A percentile compares a stretch with the other conserved stretches of the same genome.
phyloP scores from a whole-genome alignment of 2,113 vertebrate species.

The Tretioscincus oriximinensis region DNA sequence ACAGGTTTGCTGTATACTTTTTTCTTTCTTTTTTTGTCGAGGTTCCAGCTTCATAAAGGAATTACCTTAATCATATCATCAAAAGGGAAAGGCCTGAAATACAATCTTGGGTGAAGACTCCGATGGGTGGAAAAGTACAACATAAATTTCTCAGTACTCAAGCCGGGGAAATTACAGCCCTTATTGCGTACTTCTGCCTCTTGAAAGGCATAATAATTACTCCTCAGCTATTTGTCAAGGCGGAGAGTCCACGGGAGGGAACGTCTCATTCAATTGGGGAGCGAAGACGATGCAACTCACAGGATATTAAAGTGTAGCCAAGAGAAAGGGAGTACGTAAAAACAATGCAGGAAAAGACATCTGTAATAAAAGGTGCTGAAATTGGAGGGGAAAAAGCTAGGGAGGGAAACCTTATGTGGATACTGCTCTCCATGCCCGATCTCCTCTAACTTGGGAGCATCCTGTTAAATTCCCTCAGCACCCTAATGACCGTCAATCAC shows the following conservation, averaged over 20 bases:
- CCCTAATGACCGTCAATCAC: no score
- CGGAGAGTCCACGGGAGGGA: constrained; percentile 65
- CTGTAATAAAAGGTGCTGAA: constrained; percentile 43
- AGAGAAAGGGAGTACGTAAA: constrained; percentile 47
- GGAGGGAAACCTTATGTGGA: no score
- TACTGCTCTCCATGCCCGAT: no score
- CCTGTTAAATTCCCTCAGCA: no score
- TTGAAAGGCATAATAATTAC: constrained; percentile 77
- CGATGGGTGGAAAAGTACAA: constrained; percentile 50
- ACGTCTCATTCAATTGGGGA: constrained; percentile 68
- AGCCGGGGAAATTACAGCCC: constrained; percentile 68
- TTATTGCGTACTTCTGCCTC: constrained; percentile 66
- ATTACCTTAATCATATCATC: constrained; percentile 76
- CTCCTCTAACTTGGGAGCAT: no score
- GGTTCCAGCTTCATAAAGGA: constrained; percentile 69
- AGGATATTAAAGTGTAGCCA: constrained; percentile 70
- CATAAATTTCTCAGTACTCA: constrained; percentile 72
- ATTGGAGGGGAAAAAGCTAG: neutral
- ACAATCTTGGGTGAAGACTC: constrained; percentile 67
- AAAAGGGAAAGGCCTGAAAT: constrained; percentile 70
- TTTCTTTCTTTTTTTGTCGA: neutral
- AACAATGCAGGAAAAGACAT: constrained; percentile 48
- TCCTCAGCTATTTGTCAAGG: constrained; percentile 75
- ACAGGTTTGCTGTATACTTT: constrained; percentile 57
- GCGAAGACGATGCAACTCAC: constrained; percentile 64